Conservation (phyloP, 2,888 invertebrate genomes). For the Tholera decimalis region DNA sequence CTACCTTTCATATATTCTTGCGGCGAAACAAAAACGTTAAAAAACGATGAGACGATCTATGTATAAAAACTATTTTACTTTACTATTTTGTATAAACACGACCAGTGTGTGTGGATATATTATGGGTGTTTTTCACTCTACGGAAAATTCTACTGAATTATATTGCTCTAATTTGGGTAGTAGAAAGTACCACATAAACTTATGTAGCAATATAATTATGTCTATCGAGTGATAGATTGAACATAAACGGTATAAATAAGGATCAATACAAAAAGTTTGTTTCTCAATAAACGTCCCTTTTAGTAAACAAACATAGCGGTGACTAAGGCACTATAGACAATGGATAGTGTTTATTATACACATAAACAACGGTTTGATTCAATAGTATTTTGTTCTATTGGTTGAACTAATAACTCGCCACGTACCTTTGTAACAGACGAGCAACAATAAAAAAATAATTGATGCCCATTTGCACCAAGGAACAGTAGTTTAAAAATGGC, state of each 20-base stretch:
- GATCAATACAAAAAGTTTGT: slow-evolving; percentile 1
- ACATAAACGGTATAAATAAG: not conserved
- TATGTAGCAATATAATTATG: not conserved
- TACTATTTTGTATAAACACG: no score
- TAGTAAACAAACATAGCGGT: slow-evolving; percentile 27
- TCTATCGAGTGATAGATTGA: not conserved
- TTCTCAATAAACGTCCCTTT: slow-evolving; percentile 25
- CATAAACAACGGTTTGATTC: not conserved
- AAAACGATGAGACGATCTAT: no score
- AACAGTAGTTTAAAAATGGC: slow-evolving; percentile 20
- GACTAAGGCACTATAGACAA: slow-evolving; percentile 23
- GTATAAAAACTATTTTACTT: no score
- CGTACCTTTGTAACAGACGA: not conserved
- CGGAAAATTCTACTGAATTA: no score
- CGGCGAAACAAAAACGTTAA: not conserved
- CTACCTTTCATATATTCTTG: not conserved
- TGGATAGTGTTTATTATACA: slow-evolving; percentile 6
- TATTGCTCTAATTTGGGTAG: no score
- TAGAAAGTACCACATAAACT: no score
- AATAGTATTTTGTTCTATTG: slow-evolving; percentile 10
- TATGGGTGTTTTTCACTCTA: no score
- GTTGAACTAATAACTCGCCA: not conserved
- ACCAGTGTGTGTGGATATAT: no score
- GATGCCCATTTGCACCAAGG: not conserved
- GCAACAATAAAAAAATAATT: not conserved